Base-by-base conservation (phyloP, 2,888 invertebrate species). In the Argyresthia goedartella region DNA sequence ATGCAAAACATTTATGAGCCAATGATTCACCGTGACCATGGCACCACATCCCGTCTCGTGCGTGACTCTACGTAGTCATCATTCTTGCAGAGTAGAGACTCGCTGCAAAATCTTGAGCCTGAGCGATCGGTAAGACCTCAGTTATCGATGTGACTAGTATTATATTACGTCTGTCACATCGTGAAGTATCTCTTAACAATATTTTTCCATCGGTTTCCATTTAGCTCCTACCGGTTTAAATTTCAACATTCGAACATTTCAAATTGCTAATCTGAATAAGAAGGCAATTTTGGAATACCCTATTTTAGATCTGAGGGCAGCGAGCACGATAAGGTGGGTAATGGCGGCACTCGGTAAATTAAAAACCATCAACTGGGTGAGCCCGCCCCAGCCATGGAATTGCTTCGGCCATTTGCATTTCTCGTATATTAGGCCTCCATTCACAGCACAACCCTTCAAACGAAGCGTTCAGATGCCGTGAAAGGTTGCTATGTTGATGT, bases 271-370 rank as follows among this genome's bases (percentile, higher is more conserved):
- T 73, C 70, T 69, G 66, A 73, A 71, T 73, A 73, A 71, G 71
- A 63, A 69, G 66, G 69, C 67, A 69, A 71, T 76, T 73, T 70
- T 63, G 65, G 62, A 71, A 64, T 60, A 65, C 67, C 72, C 71
- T 69, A 71, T 71, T 74, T 71, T 60, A 70, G 76, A 75, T 74
- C 68, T 70, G 65, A 63, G 66, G 66, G 66, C 69, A 63, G 65
- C 65, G 64, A 69, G 64, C 57, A 59, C 69, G 76, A 77, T 76
- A 76, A 73, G 65, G 69, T 60, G 59, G 60, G 68, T 71, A 76
- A 76, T 73, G 67, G 70, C 65, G 66, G 67, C 72, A 71, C 73
- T 76, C 66, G 67, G 71, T 74, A 74, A 77, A 80, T 80, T 77
- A 80, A 81, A 78, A 79, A 74, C 68, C 71, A 71, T 64, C 65